These are phyloP conservation scores for Scaptomyza polygonia DNA, from an alignment of 2,888 invertebrate genomes.

Conservation along the genomic window DNA sequence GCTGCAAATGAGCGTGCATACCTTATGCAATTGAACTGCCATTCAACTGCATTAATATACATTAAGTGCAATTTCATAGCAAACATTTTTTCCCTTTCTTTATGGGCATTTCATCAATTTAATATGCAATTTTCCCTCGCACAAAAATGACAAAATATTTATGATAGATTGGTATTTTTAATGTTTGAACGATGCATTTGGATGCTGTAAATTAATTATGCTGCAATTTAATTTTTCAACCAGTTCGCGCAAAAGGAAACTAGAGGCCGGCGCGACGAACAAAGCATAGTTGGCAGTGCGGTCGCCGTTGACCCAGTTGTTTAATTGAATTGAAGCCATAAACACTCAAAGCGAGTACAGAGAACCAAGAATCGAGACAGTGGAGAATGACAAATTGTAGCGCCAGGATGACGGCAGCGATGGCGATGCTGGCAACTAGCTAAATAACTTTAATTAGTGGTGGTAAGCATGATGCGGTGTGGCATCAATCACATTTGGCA, in stretches of 20 bases:
- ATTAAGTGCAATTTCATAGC: constrained; percentile 1
- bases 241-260: constrained; percentile 17
- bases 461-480: constrained; percentile 46
- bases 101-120: constrained; percentile 38
- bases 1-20: background rate
- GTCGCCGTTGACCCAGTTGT: constrained; percentile 71
- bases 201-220: constrained; percentile 70
- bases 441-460: constrained; percentile 75
- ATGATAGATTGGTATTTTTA: constrained; percentile 4
- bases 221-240: constrained; percentile 56
- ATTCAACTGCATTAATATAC: constrained; percentile 18
- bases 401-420: constrained; percentile 35
- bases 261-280: constrained; percentile 9
- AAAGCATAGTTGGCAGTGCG: constrained; percentile 49
- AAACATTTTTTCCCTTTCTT: background rate
- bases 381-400: constrained; percentile 53
- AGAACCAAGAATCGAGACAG: constrained; percentile 19
- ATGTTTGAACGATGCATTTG: constrained; percentile 35
- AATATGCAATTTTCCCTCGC: constrained; percentile 30
- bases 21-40: constrained; percentile 11
- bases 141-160: constrained; percentile 2
- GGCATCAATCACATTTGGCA: constrained; percentile 57
- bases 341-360: constrained; percentile 59
- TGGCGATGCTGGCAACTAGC: constrained; percentile 22
- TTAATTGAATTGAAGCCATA: constrained; percentile 80